phyloP scores from a whole-genome alignment of 1,140 invertebrate genomes.

The Drosophila ercepeae region DNA sequence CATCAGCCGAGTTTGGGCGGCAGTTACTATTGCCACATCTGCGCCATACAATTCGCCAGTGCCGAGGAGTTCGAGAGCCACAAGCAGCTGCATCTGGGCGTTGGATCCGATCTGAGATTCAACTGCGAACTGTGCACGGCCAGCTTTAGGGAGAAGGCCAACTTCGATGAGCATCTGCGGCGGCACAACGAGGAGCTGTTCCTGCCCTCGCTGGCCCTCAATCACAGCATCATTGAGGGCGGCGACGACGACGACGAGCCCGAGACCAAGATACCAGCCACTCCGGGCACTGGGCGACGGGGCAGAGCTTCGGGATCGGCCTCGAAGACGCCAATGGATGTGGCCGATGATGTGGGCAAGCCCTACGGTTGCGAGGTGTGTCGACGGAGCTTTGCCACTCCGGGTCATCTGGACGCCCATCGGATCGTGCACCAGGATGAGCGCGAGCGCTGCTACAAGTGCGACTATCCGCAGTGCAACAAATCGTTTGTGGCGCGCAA shows the following conservation, averaged over 20 bases:
- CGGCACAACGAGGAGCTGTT: slow-evolving; percentile 77
- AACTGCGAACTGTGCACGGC: slow-evolving; percentile 78
- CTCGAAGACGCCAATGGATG: not conserved
- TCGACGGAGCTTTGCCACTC: slow-evolving; percentile 62
- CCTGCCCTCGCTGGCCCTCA: slow-evolving; percentile 63
- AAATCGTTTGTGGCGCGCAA: slow-evolving; percentile 84
- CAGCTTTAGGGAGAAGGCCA: slow-evolving; percentile 76
- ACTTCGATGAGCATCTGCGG: slow-evolving; percentile 77
- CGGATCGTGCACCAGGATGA: slow-evolving; percentile 66
- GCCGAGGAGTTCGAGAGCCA: slow-evolving; percentile 71
- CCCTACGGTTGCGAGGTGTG: slow-evolving; percentile 65
- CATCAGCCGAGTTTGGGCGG: slow-evolving; percentile 66
- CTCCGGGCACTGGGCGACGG: not conserved
- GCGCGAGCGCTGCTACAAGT: slow-evolving; percentile 67
- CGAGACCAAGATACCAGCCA: not conserved
- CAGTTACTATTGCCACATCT: slow-evolving; percentile 67
- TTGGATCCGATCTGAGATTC: slow-evolving; percentile 63
- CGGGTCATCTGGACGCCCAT: slow-evolving; percentile 69
- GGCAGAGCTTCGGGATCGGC: not conserved
- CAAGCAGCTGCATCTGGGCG: slow-evolving; percentile 66
- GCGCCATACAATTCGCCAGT: slow-evolving; percentile 61
- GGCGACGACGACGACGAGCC: slow-evolving; percentile 13
- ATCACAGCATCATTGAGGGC: slow-evolving; percentile 65
- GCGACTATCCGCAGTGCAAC: slow-evolving; percentile 73
- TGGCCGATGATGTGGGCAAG: slow-evolving; percentile 28